Percentiles rank a stretch among this genome's conserved stretches.
phyloP scores from a whole-genome alignment of 2,888 invertebrate genomes.

The Rhorus exstirpatorius region DNA sequence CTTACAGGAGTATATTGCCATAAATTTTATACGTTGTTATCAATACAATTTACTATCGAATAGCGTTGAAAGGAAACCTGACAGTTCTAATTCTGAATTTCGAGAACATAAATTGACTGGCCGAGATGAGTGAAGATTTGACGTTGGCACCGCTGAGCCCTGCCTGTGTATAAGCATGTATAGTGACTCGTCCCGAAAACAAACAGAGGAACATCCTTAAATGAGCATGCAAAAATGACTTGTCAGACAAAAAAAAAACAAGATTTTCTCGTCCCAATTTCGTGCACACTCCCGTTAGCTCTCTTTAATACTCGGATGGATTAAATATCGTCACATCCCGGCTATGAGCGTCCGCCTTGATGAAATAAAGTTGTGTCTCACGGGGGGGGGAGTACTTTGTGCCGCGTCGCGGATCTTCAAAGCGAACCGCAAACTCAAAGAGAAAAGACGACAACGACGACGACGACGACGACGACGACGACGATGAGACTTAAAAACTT shows the following conservation, averaged over 20 bases:
- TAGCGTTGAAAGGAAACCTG: too few relatives aligned
- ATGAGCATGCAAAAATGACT: too few relatives aligned
- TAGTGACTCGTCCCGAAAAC: too few relatives aligned
- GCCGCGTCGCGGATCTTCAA: conserved; percentile 60
- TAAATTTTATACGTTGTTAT: too few relatives aligned
- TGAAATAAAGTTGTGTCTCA: conserved; percentile 64
- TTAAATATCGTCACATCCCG: conserved; percentile 62
- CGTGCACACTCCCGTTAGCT: not conserved
- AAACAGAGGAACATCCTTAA: too few relatives aligned
- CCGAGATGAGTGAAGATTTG: too few relatives aligned
- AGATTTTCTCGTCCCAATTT: not conserved
- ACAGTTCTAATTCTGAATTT: too few relatives aligned
- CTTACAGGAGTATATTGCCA: too few relatives aligned
- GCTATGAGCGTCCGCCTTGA: conserved; percentile 58
- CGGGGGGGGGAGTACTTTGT: conserved; percentile 57
- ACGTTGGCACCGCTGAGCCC: too few relatives aligned
- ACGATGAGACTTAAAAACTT: conserved; percentile 39
- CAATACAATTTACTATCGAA: too few relatives aligned
- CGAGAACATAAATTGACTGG: too few relatives aligned
- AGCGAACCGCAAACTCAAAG: conserved; percentile 59
- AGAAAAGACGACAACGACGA: conserved; percentile 20
- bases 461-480: conserved; percentile 39
- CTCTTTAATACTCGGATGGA: conserved; percentile 38
- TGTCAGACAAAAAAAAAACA: not conserved
- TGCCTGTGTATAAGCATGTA: too few relatives aligned